These are phyloP conservation scores for Eucriotettix oculatus DNA, from an alignment of 2,888 invertebrate species.

Conservation along the genomic window DNA sequence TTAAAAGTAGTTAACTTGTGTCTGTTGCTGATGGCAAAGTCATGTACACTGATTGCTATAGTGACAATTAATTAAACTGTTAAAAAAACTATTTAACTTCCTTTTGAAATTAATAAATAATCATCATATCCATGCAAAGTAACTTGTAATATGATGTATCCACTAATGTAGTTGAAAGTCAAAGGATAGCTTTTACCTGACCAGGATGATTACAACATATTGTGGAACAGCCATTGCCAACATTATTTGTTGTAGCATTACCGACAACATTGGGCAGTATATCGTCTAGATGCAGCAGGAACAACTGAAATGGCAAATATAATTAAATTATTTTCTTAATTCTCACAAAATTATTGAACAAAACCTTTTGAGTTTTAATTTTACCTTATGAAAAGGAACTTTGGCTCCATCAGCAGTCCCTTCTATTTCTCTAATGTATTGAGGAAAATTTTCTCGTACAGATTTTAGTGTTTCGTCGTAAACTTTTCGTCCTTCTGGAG, in stretches of 20 bases:
- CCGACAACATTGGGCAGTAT: slow-evolving; percentile 45
- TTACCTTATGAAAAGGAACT: slow-evolving; percentile 67
- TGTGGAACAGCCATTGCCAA: slow-evolving; percentile 60
- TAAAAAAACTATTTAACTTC: no score
- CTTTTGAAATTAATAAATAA: no score
- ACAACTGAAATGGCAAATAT: slow-evolving; percentile 40
- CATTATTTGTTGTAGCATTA: slow-evolving; percentile 27
- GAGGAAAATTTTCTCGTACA: slow-evolving; percentile 55
- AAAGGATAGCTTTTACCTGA: slow-evolving; percentile 31
- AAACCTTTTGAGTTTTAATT: background rate
- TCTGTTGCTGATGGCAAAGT: no score
- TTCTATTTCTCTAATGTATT: slow-evolving; percentile 66
- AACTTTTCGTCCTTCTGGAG: slow-evolving; percentile 45
- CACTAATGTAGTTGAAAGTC: no score
- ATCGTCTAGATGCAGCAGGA: slow-evolving; percentile 71
- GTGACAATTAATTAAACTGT: no score
- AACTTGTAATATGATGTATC: no score
- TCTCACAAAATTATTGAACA: background rate
- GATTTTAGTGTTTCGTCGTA: slow-evolving; percentile 58
- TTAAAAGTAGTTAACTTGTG: no score
- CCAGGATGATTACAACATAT: slow-evolving; percentile 51
- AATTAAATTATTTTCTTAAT: background rate
- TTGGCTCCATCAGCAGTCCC: slow-evolving; percentile 75
- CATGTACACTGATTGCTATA: no score
- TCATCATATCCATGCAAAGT: no score